Evolutionary conservation across 2,888 invertebrate species (phyloP).

Genomic region (Polymixis flavicincta): DNA sequence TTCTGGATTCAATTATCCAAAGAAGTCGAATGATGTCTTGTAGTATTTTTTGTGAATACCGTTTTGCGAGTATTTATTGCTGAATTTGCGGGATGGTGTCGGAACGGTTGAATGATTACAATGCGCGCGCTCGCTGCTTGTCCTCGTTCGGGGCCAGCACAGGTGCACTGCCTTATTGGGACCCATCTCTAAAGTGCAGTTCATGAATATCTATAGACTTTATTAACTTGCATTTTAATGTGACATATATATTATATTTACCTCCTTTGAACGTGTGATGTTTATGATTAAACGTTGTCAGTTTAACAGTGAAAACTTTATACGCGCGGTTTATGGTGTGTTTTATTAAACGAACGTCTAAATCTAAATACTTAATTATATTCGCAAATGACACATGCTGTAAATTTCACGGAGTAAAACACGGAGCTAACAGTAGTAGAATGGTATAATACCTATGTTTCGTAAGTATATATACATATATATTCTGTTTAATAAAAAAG

Average conservation of each 20-base stretch:
- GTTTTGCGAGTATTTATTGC: conserved; percentile 58
- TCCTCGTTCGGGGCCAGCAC: conserved; percentile 59
- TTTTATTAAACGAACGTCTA: neutral
- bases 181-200: conserved; percentile 51
- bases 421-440: neutral
- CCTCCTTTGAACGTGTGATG: neutral
- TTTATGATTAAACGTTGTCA: conserved; percentile 16
- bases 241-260: conserved; percentile 28
- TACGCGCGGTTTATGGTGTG: neutral
- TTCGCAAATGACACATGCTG: neutral
- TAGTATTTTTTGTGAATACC: conserved; percentile 53
- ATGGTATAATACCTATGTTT: neutral
- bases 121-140: conserved; percentile 61
- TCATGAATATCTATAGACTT: conserved; percentile 47
- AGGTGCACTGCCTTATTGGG: conserved; percentile 65
- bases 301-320: neutral
- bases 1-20: conserved; percentile 53
- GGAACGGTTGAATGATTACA: conserved; percentile 65
- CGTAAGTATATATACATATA: neutral
- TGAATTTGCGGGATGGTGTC: conserved; percentile 42
- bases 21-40: conserved; percentile 45
- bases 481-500: neutral
- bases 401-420: neutral
- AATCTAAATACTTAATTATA: conserved; percentile 11
- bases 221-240: conserved; percentile 54